phyloP scores from a whole-genome alignment of 2,888 invertebrate genomes.

The Lithophane socia region DNA sequence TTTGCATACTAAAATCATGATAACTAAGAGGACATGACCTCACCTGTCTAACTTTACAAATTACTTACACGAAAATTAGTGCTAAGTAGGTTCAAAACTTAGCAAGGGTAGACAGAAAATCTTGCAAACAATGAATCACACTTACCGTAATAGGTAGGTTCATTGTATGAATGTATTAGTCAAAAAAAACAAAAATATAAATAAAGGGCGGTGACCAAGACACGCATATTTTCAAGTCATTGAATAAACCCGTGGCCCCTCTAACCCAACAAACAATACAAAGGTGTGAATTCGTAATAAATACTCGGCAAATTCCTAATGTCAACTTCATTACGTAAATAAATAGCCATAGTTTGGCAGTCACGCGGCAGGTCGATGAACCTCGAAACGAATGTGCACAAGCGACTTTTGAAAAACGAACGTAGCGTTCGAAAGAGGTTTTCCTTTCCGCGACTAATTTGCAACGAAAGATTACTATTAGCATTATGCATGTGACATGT shows the following conservation, averaged over 20 bases:
- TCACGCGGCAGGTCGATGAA: constrained; percentile 61
- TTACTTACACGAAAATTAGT: not conserved
- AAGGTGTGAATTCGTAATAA: constrained; percentile 63
- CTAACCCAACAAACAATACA: constrained; percentile 34
- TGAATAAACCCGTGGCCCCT: constrained; percentile 28
- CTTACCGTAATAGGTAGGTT: not conserved
- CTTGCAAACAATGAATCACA: constrained; percentile 16
- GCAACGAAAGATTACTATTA: constrained; percentile 47
- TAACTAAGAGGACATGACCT: constrained; percentile 26
- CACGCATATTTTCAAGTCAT: constrained; percentile 1
- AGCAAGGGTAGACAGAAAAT: not conserved
- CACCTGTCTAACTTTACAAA: constrained; percentile 11
- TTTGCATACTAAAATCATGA: constrained; percentile 13
- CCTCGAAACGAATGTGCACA: constrained; percentile 50
- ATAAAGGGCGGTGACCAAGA: constrained; percentile 24
- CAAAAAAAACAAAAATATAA: not conserved
- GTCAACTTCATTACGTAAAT: constrained; percentile 61
- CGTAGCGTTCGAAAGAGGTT: constrained; percentile 32
- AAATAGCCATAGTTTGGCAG: constrained; percentile 56
- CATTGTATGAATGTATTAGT: constrained; percentile 2
- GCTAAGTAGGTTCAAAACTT: constrained; percentile 5
- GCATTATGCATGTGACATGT: constrained; percentile 19
- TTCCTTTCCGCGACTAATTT: constrained; percentile 55
- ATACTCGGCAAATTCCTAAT: constrained; percentile 58
- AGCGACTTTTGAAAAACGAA: constrained; percentile 36